Base-by-base conservation (phyloP, 2,797 vertebrate genomes). In the Leucoraja ocellata region DNA sequence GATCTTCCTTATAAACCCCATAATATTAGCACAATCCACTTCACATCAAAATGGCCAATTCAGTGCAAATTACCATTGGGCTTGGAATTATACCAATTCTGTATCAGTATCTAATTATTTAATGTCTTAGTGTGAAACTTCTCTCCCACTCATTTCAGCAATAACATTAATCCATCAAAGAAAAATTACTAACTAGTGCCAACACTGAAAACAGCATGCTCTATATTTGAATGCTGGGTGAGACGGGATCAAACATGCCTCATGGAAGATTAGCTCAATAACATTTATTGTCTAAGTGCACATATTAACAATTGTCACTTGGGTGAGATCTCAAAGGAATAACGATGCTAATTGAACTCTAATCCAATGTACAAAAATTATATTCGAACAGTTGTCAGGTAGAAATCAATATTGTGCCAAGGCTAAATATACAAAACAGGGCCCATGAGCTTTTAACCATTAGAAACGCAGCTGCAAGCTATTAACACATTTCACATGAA, bases 361-460 rank as follows among this genome's bases (percentile, higher is more conserved):
- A 91, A 21, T 32, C 32, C n/a, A 71, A 16, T 32, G 63, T n/a
- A 91, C 63, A 91, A 71, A 90, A 91, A 91, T 36, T 68, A 90
- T 14, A 65, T 90, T 32, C 14, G n/a, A 90, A 18, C 65, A 68
- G n/a, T 88, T 6, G 36, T 8, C 4, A 16, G 84, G 84, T 16
- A 90, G 13, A 90, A 90, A 21, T 68, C 36, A 68, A 71, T 91
- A 21, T 91, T 91, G 65, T 23, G 65, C 63, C 65, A 68, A 36
- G n/a, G 65, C 86, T 91, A 91, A 91, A 91, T 91, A 91, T 91
- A 91, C 36, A 91, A 71, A 32, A 91, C n/a, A 58, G 46, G 86
- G 39, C 90, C 71, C 71, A 76, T 74, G 90, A 92, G 90, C 39
- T 76, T 92, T 92, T 92, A 74, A 92, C 68, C 46, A 92, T 74